phyloP scores from a whole-genome alignment of 2,797 vertebrate genomes.

The Enteromius fasciolatus region DNA sequence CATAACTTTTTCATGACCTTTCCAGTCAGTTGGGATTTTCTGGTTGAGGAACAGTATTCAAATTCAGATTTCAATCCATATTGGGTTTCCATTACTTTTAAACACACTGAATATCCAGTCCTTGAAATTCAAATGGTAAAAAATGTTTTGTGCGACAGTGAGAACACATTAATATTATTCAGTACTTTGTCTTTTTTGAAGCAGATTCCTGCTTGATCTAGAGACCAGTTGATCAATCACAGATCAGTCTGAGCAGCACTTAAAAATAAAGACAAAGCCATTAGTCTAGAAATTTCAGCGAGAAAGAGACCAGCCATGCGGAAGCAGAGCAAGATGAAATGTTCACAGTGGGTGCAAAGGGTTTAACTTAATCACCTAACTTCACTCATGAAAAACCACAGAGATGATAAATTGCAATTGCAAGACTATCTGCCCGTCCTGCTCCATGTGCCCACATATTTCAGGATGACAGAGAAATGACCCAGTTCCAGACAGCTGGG shows the following conservation, averaged over 20 bases:
- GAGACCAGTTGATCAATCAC: neutral
- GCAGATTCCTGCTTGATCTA: neutral
- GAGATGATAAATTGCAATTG: neutral
- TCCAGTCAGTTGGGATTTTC: neutral
- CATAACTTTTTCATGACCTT: neutral
- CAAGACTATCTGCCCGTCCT: neutral
- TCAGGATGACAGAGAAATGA: neutral
- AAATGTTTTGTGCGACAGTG: neutral
- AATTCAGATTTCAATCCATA: neutral
- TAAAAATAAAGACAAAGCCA: neutral
- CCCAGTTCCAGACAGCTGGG: neutral
- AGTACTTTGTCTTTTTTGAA: neutral
- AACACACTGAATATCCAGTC: neutral
- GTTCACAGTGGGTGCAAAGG: neutral
- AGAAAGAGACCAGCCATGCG: neutral
- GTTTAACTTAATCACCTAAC: slow-evolving; percentile 4
- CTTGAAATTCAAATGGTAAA: neutral
- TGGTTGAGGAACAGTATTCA: neutral
- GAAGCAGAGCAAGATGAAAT: neutral
- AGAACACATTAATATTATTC: neutral
- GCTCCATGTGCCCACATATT: neutral
- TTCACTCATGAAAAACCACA: neutral
- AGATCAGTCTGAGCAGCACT: neutral
- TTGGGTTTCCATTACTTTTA: neutral
- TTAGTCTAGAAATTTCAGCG: neutral